Evolutionary conservation across 2,113 vertebrate genomes (phyloP).

Genomic region (Circaetus cinerascens): DNA sequence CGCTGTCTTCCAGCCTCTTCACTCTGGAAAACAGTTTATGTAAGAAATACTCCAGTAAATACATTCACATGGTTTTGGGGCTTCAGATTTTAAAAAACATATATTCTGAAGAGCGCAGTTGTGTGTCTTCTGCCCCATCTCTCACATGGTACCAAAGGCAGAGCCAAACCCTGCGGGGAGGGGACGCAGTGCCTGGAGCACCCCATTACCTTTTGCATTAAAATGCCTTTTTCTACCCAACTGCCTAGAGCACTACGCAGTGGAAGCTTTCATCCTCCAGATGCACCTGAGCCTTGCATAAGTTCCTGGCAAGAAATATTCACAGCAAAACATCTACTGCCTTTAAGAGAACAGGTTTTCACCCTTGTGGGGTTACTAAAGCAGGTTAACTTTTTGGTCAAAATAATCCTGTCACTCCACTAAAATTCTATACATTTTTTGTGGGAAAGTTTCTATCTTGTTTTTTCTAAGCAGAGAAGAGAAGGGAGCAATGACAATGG

Average conservation of each 20-base stretch:
- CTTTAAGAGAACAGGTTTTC: neutral
- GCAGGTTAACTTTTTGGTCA: neutral
- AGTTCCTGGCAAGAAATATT: neutral
- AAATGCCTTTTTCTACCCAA: neutral
- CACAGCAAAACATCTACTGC: neutral
- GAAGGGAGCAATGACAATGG: neutral
- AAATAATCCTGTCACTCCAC: neutral
- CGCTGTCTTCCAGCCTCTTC: neutral
- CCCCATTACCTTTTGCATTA: neutral
- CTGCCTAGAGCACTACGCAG: neutral
- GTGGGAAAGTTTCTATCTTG: neutral
- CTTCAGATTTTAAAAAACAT: neutral
- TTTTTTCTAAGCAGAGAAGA: neutral
- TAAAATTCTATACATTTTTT: neutral
- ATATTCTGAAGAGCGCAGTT: fast-evolving
- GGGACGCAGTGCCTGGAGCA: neutral
- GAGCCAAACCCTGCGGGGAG: neutral
- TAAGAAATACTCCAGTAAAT: neutral
- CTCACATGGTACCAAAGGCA: neutral
- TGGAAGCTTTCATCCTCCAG: neutral
- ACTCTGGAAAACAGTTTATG: neutral
- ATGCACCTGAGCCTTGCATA: neutral
- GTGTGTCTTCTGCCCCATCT: neutral
- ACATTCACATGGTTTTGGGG: neutral
- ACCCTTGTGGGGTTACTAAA: neutral